Conservation (phyloP, 2,888 invertebrate species). For the Tenthredo amoena region DNA sequence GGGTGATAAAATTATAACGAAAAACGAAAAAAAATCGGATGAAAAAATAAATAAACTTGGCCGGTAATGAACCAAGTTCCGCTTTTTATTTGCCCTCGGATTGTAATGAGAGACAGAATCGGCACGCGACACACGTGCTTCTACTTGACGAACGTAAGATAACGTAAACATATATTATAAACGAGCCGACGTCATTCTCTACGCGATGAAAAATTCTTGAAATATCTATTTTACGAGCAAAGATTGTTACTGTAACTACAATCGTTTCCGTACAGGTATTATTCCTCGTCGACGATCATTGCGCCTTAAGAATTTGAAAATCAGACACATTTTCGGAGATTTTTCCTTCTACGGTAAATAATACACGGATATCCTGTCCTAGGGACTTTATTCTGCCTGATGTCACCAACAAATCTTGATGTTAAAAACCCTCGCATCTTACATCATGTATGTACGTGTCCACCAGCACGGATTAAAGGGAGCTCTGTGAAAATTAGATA, state of each 20-base stretch:
- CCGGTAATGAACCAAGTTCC: not conserved
- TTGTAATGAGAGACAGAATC: not conserved
- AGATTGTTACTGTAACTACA: not conserved
- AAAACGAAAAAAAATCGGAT: not conserved
- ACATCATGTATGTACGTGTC: no score
- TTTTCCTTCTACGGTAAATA: no score
- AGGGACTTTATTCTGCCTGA: no score
- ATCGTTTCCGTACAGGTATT: not conserved
- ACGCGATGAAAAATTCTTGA: not conserved
- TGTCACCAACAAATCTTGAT: no score
- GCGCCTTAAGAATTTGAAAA: no score
- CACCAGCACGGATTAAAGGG: no score
- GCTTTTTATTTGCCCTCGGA: not conserved
- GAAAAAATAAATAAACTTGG: not conserved
- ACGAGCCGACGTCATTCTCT: conserved; percentile 30
- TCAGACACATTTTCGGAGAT: no score
- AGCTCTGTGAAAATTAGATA: no score
- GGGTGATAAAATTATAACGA: not conserved
- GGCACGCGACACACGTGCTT: conserved; percentile 41
- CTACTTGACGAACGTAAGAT: conserved; percentile 5
- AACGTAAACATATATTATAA: conserved; percentile 5
- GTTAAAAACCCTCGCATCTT: no score
- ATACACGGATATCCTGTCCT: no score
- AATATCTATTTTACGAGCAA: not conserved
- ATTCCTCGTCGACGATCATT: not conserved